Percentiles rank a stretch among this genome's conserved stretches.
Evolutionary conservation across 2,888 invertebrate genomes (phyloP).

Genomic region (Eudasyphora cyanicolor): DNA sequence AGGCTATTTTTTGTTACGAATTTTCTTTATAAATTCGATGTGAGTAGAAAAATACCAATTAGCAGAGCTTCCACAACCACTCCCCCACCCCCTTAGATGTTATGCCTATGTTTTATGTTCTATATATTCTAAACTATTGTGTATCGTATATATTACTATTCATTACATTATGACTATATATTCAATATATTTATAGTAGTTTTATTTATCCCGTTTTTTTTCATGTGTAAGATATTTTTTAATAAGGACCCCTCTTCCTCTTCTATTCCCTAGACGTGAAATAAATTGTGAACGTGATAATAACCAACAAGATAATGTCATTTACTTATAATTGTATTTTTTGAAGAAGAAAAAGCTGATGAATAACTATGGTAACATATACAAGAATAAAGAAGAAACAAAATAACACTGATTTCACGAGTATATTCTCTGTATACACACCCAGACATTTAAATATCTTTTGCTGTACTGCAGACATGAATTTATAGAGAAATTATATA

Average conservation of each 20-base stretch:
- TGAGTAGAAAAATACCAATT: conserved; percentile 1
- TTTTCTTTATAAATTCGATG: background rate
- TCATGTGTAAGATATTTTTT: conserved; percentile 18
- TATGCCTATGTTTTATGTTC: conserved; percentile 15
- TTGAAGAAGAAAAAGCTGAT: background rate
- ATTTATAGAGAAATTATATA: conserved; percentile 29
- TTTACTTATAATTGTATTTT: too few species aligned
- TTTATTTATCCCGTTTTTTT: background rate
- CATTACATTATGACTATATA: background rate
- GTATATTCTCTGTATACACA: conserved; percentile 2
- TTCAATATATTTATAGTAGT: background rate
- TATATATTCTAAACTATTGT: background rate
- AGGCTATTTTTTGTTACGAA: background rate
- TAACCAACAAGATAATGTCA: background rate
- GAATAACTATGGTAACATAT: background rate
- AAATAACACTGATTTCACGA: background rate
- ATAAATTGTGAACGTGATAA: conserved; percentile 3
- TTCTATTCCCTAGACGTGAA: background rate
- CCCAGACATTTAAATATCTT: background rate
- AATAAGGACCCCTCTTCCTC: background rate
- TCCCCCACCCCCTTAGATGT: too few species aligned
- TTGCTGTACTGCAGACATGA: conserved; percentile 17
- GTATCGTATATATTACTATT: background rate
- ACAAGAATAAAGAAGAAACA: background rate
- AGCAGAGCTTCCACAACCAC: conserved; percentile 21